These are phyloP conservation scores for Portunus trituberculatus DNA, from an alignment of 1,140 invertebrate genomes.

Conservation along the genomic window DNA sequence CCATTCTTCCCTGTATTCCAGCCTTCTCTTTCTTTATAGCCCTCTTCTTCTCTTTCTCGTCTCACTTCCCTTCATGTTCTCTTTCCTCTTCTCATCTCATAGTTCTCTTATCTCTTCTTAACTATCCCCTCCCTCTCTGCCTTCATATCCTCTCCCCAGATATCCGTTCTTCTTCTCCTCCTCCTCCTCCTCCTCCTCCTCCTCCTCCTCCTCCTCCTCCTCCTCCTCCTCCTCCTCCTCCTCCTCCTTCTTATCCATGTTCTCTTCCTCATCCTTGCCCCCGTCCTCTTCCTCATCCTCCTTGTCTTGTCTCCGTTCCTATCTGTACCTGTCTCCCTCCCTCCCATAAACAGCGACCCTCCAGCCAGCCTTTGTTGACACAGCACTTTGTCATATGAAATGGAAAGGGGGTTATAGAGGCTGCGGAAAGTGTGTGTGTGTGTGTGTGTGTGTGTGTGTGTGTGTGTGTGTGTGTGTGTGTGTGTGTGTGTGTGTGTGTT, in stretches of 20 bases:
- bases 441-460: neutral
- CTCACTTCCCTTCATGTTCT: too few relatives aligned
- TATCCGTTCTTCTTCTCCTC: neutral
- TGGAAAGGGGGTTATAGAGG: conserved; percentile 9
- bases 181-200: too few relatives aligned
- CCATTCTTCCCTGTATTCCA: neutral
- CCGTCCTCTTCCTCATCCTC: neutral
- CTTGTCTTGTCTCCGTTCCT: neutral
- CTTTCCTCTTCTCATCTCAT: too few relatives aligned
- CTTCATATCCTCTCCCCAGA: neutral
- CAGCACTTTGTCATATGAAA: conserved; percentile 23
- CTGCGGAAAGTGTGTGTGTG: neutral
- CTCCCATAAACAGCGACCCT: neutral
- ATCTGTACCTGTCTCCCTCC: neutral
- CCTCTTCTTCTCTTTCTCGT: neutral
- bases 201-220: neutral
- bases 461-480: too few relatives aligned
- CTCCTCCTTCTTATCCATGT: too few relatives aligned
- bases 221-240: neutral
- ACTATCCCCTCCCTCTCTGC: neutral
- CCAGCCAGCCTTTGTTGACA: neutral
- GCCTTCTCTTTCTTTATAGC: neutral
- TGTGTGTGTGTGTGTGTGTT: too few relatives aligned
- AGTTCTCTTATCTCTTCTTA: neutral
- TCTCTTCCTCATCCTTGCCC: neutral